Percentiles rank a stretch among this genome's conserved stretches.
These are phyloP conservation scores for Bradypodion pumilum DNA, from an alignment of 2,797 vertebrate genomes.

Conservation along the genomic window DNA sequence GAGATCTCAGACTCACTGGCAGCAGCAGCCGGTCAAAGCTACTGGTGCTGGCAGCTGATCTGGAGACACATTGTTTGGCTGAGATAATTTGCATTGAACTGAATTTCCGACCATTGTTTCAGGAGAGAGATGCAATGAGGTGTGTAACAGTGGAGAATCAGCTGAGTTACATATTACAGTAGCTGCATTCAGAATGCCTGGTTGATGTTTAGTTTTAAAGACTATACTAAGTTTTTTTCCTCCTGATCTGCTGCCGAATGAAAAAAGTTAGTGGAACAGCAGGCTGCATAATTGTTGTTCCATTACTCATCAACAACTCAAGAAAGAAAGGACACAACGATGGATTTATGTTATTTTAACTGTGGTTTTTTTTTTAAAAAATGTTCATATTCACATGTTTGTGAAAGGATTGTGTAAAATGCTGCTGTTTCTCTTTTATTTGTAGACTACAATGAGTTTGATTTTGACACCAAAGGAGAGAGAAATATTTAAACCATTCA, in stretches of 20 bases:
- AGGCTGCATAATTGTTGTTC: constrained; percentile 18
- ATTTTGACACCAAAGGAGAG: neutral
- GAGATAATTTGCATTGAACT: constrained; percentile 37
- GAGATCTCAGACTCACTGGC: constrained; percentile 34
- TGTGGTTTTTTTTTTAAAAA: neutral
- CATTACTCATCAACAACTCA: neutral
- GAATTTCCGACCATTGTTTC: constrained; percentile 42
- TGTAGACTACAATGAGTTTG: neutral
- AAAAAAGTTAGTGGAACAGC: constrained; percentile 2
- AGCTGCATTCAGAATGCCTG: constrained; percentile 19
- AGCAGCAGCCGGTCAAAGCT: constrained; percentile 37
- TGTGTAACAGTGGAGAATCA: constrained; percentile 39
- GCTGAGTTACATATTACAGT: constrained; percentile 45
- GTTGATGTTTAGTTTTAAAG: constrained; percentile 26
- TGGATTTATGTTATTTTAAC: neutral
- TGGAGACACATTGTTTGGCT: constrained; percentile 43
- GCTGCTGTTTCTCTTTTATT: neutral
- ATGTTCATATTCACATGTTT: neutral
- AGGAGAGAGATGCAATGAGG: constrained; percentile 34
- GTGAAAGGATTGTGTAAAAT: neutral
- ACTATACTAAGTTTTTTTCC: constrained; percentile 11
- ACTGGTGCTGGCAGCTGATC: constrained; percentile 36
- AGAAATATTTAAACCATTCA: neutral
- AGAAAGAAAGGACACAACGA: neutral
- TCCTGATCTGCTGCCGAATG: neutral